Evolutionary conservation across 2,888 invertebrate genomes (phyloP), one percentile per base, ranked within the genome.

Genomic region (Nomada lathburiana): DNA sequence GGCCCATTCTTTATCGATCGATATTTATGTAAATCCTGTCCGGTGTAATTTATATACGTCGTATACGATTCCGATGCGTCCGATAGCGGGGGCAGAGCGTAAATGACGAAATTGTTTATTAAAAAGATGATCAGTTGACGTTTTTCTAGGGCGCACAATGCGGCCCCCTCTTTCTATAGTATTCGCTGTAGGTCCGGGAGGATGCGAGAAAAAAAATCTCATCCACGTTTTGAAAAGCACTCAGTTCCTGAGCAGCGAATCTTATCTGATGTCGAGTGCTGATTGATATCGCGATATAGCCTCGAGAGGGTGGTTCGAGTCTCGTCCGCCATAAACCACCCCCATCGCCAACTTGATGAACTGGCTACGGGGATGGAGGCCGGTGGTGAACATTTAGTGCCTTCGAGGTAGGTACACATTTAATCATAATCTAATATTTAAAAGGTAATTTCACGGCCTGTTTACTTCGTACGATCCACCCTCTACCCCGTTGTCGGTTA

Each of bases 351-450:
- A 90, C 88, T 91, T 91, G 89, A 91, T 91, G 87, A 90, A 84
- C 84, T 59, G 76, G 68, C 73, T 55, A 55, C 47, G 50, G 72
- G 23, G 83, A 80, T 70, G 71, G 68, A 83, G 89, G 84, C 76
- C 80, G 82, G 73, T 87, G 88, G 88, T 87, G 91, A 93, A 92
- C 92, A 89, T 92, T 93, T 92, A 92, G 90, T 90, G 88, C 89
- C 90, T 91, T 85, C 88, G 88, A 92, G 91, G 90, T 90, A 90
- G 91, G 92, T 92, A 93, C 93, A 93, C 92, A 93, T 93, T 93
- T 93, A 94, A 93, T 94, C 93, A 93, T 94, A 94, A 94, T 94
- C 93, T 93, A 94, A 94, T 94, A 94, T 94, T 94, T 94, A 94
- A 93, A 93, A 93, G 93, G 93, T 94, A 94, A 94, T 94, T 94